Evolutionary conservation across 2,797 vertebrate genomes (phyloP), one percentile per base, ranked within the genome.

Genomic region (Falco biarmicus): DNA sequence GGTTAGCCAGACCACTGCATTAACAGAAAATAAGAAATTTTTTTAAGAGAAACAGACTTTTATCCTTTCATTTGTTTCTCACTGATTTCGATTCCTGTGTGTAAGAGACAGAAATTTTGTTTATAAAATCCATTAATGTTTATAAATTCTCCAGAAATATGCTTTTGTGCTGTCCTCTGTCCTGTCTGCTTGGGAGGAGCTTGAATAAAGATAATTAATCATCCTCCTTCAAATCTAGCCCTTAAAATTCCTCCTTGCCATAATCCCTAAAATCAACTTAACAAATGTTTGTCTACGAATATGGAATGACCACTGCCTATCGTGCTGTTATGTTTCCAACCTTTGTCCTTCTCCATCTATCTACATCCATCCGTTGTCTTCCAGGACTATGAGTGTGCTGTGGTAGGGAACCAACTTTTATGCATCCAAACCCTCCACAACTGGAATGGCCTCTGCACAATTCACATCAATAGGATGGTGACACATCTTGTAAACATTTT

Each of bases 371-470:
- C 45, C 41, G 10, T 28, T 87, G 5, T 60, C 28, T 68, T 66
- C 31, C 28, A 71, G 59, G 50, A n/a, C 48, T 68, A 45, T 7
- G 39, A 54, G 9, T 0, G 2, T 66, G 22, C 31, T 39, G 6
- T 29, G 37, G 21, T 48, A 29, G 45, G 26, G 37, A 81, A 14
- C 13, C 69, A 81, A 34, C 34, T 37, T 74, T 14, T 53, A 50
- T 45, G 41, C 48, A 43, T n/a, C 18, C 56, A 34, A 69, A 41
- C 0, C 0, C 48, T 70, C 29, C 0, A 0, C 24, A 50, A 13
- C 48, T 74, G 73, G 39, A 59, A 63, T 3, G 12, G 43, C 39
- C 68, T 77, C 65, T 78, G 60, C 29, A n/a, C 19, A 31, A 12
- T 56, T 77, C 47, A 11, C 0, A 0, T 14, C 29, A 8, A 5